Percentiles rank a stretch among this genome's conserved stretches.
phyloP scores from a whole-genome alignment of 2,797 vertebrate genomes.

The Gouania willdenowi region DNA sequence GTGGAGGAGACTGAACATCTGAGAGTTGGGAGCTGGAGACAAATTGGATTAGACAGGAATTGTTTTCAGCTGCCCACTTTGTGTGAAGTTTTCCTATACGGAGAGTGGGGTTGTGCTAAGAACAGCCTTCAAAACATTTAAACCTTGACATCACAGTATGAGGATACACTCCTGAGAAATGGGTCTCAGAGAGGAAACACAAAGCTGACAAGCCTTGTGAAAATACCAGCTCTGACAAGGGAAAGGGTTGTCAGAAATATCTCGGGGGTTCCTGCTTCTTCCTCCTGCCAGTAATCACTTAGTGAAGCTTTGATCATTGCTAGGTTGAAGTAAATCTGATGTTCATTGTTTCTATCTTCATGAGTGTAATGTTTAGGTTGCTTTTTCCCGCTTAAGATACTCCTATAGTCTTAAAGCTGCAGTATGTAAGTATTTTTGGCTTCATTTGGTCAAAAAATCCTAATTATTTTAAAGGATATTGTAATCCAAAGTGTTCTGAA shows the following conservation, averaged over 20 bases:
- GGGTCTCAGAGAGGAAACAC: constrained; percentile 6
- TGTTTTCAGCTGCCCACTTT: constrained; percentile 16
- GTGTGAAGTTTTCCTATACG: constrained; percentile 26
- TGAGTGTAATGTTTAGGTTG: too few relatives aligned
- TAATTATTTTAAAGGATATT: too few relatives aligned
- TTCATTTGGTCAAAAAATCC: too few relatives aligned
- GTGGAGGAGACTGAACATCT: constrained; percentile 1
- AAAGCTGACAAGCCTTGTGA: not conserved
- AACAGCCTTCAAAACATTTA: constrained; percentile 2
- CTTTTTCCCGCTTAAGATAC: too few relatives aligned
- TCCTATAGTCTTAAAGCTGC: too few relatives aligned
- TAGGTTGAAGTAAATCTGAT: not conserved
- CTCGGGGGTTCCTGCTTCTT: too few relatives aligned
- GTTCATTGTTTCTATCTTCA: too few relatives aligned
- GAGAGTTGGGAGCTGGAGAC: constrained; percentile 2
- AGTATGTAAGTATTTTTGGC: too few relatives aligned
- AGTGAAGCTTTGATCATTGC: not conserved
- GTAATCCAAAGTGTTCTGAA: too few relatives aligned
- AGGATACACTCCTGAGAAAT: constrained; percentile 21
- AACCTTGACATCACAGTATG: constrained; percentile 18
- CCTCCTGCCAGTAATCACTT: too few relatives aligned
- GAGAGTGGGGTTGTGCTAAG: constrained; percentile 8
- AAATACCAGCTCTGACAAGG: not conserved
- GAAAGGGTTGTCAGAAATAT: constrained; percentile 1
- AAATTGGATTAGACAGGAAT: constrained; percentile 29